Base-by-base conservation (phyloP, 2,797 vertebrate species). In the Callimico goeldii region DNA sequence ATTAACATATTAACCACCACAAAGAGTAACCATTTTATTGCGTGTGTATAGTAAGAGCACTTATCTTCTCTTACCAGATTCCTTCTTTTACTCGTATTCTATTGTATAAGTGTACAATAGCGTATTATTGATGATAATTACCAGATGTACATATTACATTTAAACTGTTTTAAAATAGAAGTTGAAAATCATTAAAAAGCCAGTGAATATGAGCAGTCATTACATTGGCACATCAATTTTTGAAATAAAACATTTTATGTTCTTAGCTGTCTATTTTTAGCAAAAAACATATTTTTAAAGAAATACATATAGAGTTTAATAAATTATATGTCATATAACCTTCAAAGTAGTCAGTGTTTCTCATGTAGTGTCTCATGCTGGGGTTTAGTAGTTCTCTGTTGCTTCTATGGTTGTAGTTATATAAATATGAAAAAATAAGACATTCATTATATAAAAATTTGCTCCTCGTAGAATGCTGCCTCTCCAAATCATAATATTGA, bases 311-410 rank as follows among this genome's bases (percentile, higher is more conserved):
- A 36, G 88, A 85, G 91, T 55, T 20, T 7, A 83, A 81, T 61
- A 86, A 33, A 82, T 96, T 7, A 72, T 46, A 1, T 95, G 33
- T 95, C 79, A 95, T 94, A 96, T 97, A 90, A 76, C 36, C 82
- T 81, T 89, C 88, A 97, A 97, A 95, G 28, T 8, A 94, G 17
- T 77, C 57, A 97, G 30, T 36, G 64, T 0, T 91, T 95, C 20
- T 96, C 26, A 94, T 61, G 61, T 36, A 96, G 96, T 93, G 33
- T 84, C 61, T 93, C 5, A 6, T 52, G 20, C 67, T 93, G 46
- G 89, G 88, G 41, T 95, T 97, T 36, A 3, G 5, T 1, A 70
- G 30, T 1, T 92, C 12, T 95, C 0, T 57, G 5, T 39, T 19
- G 0, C 10, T 90, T 95, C 87, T 97, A 17, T 2, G 39, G 11